phyloP scores from a whole-genome alignment of 2,113 vertebrate genomes.

The Probosciger aterrimus region DNA sequence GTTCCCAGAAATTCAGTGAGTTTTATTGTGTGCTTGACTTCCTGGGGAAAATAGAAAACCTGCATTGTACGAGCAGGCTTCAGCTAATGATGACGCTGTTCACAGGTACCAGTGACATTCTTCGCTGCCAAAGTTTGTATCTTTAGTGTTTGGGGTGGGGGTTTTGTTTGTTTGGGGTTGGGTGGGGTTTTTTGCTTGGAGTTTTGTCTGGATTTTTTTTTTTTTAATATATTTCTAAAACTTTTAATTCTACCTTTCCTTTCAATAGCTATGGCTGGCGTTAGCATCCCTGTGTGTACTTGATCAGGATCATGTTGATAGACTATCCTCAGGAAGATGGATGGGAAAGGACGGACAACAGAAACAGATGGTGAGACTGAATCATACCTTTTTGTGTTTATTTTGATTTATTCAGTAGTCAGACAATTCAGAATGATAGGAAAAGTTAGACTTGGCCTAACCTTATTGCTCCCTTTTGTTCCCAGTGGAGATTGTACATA shows the following conservation, averaged over 20 bases:
- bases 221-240: background rate
- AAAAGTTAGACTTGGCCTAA: background rate
- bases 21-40: background rate
- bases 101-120: background rate
- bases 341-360: conserved; percentile 99
- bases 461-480: background rate
- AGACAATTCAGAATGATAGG: background rate
- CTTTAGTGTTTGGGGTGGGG: background rate
- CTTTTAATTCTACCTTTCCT: background rate
- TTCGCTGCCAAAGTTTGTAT: background rate
- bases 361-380: conserved; percentile 92
- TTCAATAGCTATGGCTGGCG: conserved; percentile 90
- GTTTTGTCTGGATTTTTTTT: background rate
- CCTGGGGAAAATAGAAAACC: background rate
- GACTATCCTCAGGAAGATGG: conserved; percentile 96
- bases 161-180: background rate
- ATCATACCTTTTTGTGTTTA: background rate
- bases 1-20: background rate
- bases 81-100: background rate
- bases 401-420: background rate
- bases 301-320: conserved; percentile 97
- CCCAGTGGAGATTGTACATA: background rate
- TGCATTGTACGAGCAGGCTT: background rate
- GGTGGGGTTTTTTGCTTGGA: background rate
- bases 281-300: conserved; percentile 95